Conservation (phyloP, 2,113 vertebrate species). For the Megaptera novaeangliae region DNA sequence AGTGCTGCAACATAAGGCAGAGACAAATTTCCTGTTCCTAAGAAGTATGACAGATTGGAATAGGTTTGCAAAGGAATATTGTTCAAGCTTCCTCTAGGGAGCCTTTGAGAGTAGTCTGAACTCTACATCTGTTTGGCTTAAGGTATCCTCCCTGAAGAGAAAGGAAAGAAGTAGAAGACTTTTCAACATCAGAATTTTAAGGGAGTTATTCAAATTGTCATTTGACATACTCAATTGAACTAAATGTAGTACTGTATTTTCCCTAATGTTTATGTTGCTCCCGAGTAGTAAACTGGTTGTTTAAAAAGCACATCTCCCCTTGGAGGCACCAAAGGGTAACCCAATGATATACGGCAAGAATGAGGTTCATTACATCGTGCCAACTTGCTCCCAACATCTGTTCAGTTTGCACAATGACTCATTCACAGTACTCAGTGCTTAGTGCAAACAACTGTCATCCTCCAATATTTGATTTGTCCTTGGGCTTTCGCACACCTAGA, state of each 20-base stretch:
- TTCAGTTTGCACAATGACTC: neutral
- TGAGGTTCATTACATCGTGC: neutral
- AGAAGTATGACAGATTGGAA: neutral
- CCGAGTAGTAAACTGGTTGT: conserved; percentile 24
- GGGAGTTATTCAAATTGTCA: conserved; percentile 20
- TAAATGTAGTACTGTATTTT: conserved; percentile 23
- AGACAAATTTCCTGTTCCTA: neutral
- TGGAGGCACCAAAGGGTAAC: neutral
- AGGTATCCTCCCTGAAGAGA: neutral
- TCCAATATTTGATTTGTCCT: conserved; percentile 10
- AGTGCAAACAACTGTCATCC: neutral
- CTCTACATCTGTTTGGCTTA: neutral
- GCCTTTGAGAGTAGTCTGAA: neutral
- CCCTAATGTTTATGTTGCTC: conserved; percentile 30
- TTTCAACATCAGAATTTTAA: conserved; percentile 24
- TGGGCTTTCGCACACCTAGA: neutral
- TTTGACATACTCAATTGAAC: conserved; percentile 45
- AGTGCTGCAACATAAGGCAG: neutral
- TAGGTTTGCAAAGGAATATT: neutral
- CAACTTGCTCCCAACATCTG: conserved; percentile 33
- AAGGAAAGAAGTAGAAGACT: neutral
- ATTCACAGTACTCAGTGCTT: neutral
- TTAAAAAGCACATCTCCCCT: conserved; percentile 21
- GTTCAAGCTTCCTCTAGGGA: neutral
- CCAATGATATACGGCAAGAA: neutral